Conservation (phyloP, 2,888 invertebrate genomes). For the Eutolmus rufibarbis region DNA sequence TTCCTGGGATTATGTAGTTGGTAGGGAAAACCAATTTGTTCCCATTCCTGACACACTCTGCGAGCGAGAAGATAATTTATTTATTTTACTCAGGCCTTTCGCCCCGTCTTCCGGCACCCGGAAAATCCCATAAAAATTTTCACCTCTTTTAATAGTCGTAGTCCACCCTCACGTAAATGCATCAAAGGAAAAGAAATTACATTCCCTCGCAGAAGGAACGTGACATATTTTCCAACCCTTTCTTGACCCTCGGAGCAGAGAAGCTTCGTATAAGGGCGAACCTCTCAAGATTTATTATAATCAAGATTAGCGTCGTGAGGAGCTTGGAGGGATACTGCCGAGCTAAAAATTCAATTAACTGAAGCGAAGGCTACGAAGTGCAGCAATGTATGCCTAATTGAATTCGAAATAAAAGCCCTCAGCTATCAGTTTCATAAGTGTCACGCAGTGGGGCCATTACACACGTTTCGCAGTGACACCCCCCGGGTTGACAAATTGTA, state of each 20-base stretch:
- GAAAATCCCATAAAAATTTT: constrained; percentile 1
- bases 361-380: constrained; percentile 36
- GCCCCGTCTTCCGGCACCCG: not conserved
- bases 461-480: constrained; percentile 22
- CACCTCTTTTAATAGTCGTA: constrained; percentile 28
- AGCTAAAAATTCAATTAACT: constrained; percentile 46
- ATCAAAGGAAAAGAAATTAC: constrained; percentile 31
- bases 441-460: constrained; percentile 17
- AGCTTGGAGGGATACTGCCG: not conserved
- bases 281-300: constrained; percentile 37
- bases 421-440: constrained; percentile 21
- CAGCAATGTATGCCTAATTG: constrained; percentile 46
- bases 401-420: constrained; percentile 36
- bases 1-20: not conserved
- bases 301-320: constrained; percentile 25
- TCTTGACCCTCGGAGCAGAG: not conserved
- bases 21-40: not conserved
- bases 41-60: not conserved
- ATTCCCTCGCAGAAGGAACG: constrained; percentile 36
- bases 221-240: constrained; percentile 38
- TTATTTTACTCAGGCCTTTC: not conserved
- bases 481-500: constrained; percentile 34
- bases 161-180: constrained; percentile 32
- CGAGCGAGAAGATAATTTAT: not conserved
- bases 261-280: constrained; percentile 22